These are phyloP conservation scores for Eumaeus atala DNA, from an alignment of 1,140 invertebrate species.

Conservation along the genomic window DNA sequence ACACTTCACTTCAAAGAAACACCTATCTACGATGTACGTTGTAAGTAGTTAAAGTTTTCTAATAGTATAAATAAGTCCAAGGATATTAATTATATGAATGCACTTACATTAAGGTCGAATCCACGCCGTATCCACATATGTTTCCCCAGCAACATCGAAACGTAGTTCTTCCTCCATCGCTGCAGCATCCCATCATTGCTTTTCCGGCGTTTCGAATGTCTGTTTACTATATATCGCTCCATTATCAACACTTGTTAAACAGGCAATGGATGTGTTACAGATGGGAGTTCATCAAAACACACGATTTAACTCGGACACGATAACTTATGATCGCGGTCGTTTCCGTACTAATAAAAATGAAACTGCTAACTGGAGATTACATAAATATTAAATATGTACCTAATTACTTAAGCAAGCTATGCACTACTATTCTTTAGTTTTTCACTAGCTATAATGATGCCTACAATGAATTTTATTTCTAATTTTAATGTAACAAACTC, in stretches of 20 bases:
- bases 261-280: slow-evolving; percentile 28
- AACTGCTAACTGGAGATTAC: no score
- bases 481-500: no score
- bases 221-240: slow-evolving; percentile 57
- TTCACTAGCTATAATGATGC: no score
- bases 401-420: no score
- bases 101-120: slow-evolving; percentile 64
- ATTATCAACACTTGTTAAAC: slow-evolving; percentile 35
- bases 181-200: slow-evolving; percentile 50
- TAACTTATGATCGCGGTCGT: slow-evolving; percentile 35
- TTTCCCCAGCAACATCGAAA: slow-evolving; percentile 39
- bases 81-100: background rate
- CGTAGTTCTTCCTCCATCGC: slow-evolving; percentile 55
- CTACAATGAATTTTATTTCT: no score
- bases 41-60: no score
- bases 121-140: slow-evolving; percentile 52
- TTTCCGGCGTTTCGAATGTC: slow-evolving; percentile 53
- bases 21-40: no score
- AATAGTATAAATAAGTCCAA: no score
- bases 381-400: no score
- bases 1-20: no score
- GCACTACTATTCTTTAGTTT: no score
- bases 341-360: slow-evolving; percentile 43
- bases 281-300: slow-evolving; percentile 8
- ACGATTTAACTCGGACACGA: slow-evolving; percentile 15